These are phyloP conservation scores for Drosophila peninsularis DNA, from an alignment of 2,888 invertebrate genomes.

Conservation along the genomic window DNA sequence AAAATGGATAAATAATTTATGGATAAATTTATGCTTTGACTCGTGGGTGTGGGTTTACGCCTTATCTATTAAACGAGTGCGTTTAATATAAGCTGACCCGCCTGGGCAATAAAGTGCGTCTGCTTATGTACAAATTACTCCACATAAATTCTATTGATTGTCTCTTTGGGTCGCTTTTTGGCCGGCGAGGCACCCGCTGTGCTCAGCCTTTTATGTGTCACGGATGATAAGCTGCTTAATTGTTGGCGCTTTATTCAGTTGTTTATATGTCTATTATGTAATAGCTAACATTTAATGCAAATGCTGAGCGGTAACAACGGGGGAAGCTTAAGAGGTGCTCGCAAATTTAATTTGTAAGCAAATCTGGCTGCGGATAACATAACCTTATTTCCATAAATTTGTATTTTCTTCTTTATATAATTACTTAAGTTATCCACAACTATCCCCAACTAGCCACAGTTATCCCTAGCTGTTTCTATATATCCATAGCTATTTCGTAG, in stretches of 20 bases:
- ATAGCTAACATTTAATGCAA: slow-evolving; percentile 1
- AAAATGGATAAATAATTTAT: slow-evolving; percentile 46
- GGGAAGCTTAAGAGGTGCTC: background rate
- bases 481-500: too few relatives aligned
- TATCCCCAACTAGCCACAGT: too few relatives aligned
- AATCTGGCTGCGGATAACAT: background rate
- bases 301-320: background rate
- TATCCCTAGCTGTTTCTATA: too few relatives aligned
- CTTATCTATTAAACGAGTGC: slow-evolving; percentile 32
- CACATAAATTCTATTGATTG: slow-evolving; percentile 52
- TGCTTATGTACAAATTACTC: slow-evolving; percentile 42
- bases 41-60: background rate
- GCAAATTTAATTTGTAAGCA: background rate
- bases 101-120: slow-evolving; percentile 36
- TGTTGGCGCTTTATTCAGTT: slow-evolving; percentile 6
- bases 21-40: slow-evolving; percentile 26
- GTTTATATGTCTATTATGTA: slow-evolving; percentile 20
- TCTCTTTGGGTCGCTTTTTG: slow-evolving; percentile 7
- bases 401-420: too few relatives aligned
- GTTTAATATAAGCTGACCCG: slow-evolving; percentile 31
- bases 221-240: slow-evolving; percentile 27
- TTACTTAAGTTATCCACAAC: too few relatives aligned
- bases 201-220: slow-evolving; percentile 4
- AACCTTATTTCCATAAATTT: background rate
- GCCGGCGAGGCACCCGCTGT: background rate